Evolutionary conservation across 2,113 vertebrate genomes (phyloP), one percentile per base, ranked within the genome.

Genomic region (Gambusia holbrooki): DNA sequence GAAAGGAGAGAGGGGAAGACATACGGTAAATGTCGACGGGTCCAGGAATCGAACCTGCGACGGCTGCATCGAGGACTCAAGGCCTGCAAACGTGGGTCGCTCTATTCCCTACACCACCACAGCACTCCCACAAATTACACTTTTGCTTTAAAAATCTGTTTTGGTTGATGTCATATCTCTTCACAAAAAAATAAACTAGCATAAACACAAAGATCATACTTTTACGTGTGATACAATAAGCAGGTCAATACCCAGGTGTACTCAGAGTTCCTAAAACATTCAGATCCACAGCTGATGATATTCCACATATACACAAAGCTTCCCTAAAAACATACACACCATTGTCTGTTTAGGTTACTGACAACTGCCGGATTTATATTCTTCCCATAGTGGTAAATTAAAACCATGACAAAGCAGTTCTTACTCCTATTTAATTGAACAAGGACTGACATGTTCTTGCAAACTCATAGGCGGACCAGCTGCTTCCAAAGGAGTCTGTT

Each of bases 401-500:
- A 58, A 58, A 58, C 51, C 51, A 58, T 58, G 51, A 58, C 51
- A 58, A 58, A 58, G 51, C 51, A 58, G 22, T 58, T 58, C 51
- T 58, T 58, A 58, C 22, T n/a, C 51, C 25, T 8, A 58, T 11
- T 58, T 7, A 58, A n/a, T 10, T 58, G 9, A 54, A 25, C 48
- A 54, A 54, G 22, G 48, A 2, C 25, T 58, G 51, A 58, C 22
- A 58, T 58, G 25, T 9, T 58, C 22, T 25, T 58, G 51, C 9
- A n/a, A 58, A 25, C 22, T 25, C 51, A 58, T 58, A 58, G 51
- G 22, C 22, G 3, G 6, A 35, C 65, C 89, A 90, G 85, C 82
- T 89, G 89, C 80, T 84, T 74, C 71, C 62, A 74, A 32, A 71
- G 76, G 76, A 82, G 73, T 70, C 67, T 73, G 75, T 78, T 86